Base-by-base conservation (phyloP, 2,797 vertebrate species). In the Erethizon dorsatum region DNA sequence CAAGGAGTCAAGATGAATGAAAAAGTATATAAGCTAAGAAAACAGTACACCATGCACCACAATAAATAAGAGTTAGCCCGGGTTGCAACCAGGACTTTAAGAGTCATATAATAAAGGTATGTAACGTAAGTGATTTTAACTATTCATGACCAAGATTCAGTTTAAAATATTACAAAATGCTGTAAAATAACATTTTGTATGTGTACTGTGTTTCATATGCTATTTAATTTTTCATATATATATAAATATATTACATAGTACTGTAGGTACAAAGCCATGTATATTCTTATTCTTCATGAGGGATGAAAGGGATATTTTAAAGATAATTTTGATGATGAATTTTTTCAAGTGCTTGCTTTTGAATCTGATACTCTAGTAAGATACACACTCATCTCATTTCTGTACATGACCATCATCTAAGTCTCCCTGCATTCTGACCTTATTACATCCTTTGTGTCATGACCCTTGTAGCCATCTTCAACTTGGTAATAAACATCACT, bases 161-260 rank as follows among this genome's bases (percentile, higher is more conserved):
- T 93, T 95, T 91, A 89, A 96, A 96, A 91, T 80, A 67, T 59
- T 93, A 95, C 2, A 91, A 90, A 90, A 83, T 94, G 22, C 37
- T 83, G 4, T 61, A 83, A 96, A 89, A 93, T 87, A 57, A 41
- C 4, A 52, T 90, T 83, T 83, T 75, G 2, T 89, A 26, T 28
- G 24, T 73, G 54, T 82, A 67, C 14, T 80, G 11, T 50, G 79
- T 90, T 95, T 87, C 13, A 88, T n/a, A 61, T 45, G 31, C 20
- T 57, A 83, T 59, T 86, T 78, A 41, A 54, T 71, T 95, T 97
- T 92, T 57, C 50, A 47, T 24, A 18, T 47, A 75, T 47, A 47
- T 41, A 71, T 41, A 37, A 41, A 41, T 24, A 41, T 26, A 37
- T 28, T 83, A 47, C 18, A 20, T 31, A 92, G 13, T 10, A 17